These are phyloP conservation scores for Brevipalpus yothersi DNA, from an alignment of 1,140 invertebrate species.

Conservation along the genomic window DNA sequence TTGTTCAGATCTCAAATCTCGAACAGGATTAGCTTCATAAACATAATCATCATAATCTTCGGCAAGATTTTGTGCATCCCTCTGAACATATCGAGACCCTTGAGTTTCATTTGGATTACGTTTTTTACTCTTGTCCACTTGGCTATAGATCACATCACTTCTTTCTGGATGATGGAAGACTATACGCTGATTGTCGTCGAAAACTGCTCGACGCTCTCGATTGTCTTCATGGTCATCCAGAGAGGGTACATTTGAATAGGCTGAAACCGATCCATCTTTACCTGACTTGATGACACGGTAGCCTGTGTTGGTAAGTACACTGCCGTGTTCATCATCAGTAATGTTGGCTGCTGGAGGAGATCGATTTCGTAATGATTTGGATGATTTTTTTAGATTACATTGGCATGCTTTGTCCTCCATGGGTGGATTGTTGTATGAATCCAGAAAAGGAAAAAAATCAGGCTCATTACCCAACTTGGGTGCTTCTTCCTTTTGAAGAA, in stretches of 20 bases:
- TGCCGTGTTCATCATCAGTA: too few species aligned
- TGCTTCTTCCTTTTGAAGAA: not conserved
- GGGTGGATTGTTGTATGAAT: not conserved
- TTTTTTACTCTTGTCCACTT: conserved; percentile 6
- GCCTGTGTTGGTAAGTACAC: not conserved
- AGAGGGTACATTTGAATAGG: conserved; percentile 7
- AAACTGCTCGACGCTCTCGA: too few species aligned
- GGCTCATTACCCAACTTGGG: not conserved
- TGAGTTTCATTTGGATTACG: not conserved
- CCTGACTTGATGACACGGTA: not conserved
- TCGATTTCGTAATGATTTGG: not conserved
- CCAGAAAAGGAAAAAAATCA: not conserved
- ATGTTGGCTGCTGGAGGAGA: not conserved
- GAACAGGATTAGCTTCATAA: not conserved
- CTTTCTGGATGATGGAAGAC: not conserved
- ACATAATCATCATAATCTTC: not conserved
- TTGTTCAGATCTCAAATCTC: not conserved
- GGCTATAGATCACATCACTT: conserved; percentile 8
- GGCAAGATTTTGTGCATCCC: not conserved
- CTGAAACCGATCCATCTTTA: conserved; percentile 5
- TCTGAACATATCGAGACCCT: not conserved
- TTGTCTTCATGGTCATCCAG: not conserved
- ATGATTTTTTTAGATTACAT: not conserved
- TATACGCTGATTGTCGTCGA: not conserved
- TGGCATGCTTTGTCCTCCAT: conserved; percentile 1